Base-by-base conservation (phyloP, 2,113 vertebrate genomes). In the Thinocorus orbignyianus region DNA sequence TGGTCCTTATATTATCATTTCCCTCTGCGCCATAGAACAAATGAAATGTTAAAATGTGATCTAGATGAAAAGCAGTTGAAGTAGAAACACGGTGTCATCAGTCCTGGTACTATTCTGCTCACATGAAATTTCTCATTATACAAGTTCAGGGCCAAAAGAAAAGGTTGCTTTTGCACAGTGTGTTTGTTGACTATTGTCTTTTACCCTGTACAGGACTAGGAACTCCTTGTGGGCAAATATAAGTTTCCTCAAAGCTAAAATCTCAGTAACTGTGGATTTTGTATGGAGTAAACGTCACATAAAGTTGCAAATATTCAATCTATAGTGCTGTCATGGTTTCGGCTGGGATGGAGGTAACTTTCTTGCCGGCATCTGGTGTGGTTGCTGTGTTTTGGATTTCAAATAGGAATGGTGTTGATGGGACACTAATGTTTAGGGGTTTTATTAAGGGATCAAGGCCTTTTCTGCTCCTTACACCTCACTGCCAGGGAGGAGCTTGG, bases 1-100 rank as follows among this genome's bases (percentile, higher is more conserved):
- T 52, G 5, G 23, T 76, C n/a, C 66, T 92, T 55, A 72, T 42
- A 44, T 91, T 77, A 51, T 31, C 85, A 28, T 86, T 92, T 90
- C 33, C 17, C 86, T 94, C 11, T 35, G 19, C 0, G 0, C 7
- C 11, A 30, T 7, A 73, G 19, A 81, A 54, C 8, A 81, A 66
- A 54, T 44, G 52, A 77, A 57, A 77, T n/a, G 17, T 65, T 49
- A 44, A 83, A 88, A 83, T 64, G 10, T 13, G 49, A 73, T 54
- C 12, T 30, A 11, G 25, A 66, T 55, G 30, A 54, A 31, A 90
- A 85, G 31, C 17, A 51, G 14, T n/a, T 74, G 22, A 9, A 88
- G 48, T 6, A 66, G 55, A 89, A 94, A 65, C 11, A 73, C 73
- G 81, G 19, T 44, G 8, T n/a, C 70, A 6, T 54, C 16, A 46